Conservation (phyloP, 2,113 vertebrate species). For the Phycodurus eques region DNA sequence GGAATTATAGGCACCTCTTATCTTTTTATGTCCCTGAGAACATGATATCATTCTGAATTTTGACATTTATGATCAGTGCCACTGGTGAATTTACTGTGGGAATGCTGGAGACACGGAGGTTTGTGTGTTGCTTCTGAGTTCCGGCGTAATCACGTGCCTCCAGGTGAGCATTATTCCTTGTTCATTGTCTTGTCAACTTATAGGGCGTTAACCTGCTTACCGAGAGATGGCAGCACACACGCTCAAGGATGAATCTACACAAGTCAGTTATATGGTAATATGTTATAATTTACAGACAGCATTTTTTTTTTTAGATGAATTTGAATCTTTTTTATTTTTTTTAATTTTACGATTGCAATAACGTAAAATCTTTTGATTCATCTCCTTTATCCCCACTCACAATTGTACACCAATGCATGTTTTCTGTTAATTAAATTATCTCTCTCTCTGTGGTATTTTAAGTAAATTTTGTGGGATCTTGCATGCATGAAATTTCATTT, state of each 20-base stretch:
- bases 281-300: background rate
- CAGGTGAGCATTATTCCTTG: background rate
- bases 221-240: background rate
- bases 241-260: background rate
- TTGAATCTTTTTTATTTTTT: background rate
- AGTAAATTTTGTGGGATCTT: background rate
- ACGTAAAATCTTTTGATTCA: background rate
- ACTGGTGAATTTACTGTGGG: constrained; percentile 4
- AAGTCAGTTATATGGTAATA: background rate
- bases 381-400: background rate
- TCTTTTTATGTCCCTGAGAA: constrained; percentile 20
- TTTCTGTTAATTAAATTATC: background rate
- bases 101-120: constrained; percentile 1
- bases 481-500: background rate
- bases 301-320: background rate
- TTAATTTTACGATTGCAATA: background rate
- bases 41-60: constrained; percentile 13
- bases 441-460: background rate
- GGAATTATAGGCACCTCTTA: constrained; percentile 8
- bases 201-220: background rate
- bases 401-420: background rate
- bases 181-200: background rate
- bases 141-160: background rate
- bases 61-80: constrained; percentile 28
- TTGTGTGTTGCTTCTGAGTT: constrained; percentile 7